Base-by-base conservation (phyloP, 2,888 invertebrate genomes). In the Brachypalpus laphriformis region DNA sequence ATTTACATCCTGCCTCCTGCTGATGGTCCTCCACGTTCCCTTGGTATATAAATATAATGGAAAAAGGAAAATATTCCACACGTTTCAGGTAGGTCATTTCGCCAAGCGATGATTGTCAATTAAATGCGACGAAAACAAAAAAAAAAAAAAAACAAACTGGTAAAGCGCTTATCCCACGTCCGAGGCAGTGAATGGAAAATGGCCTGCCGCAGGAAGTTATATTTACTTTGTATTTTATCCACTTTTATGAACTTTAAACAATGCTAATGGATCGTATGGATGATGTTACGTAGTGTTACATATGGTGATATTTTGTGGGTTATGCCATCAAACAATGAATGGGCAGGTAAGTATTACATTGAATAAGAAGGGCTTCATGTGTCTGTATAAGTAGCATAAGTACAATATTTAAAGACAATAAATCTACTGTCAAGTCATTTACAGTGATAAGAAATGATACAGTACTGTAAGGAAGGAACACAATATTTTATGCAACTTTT, bases 81-180 rank as follows among this genome's bases (percentile, higher is more conserved):
- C 56, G 45, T 56, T 74, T 34, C 54, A 65, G 63, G 74, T 65
- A 22, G 63, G 74, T 65, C 54, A 74, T 74, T 65, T 57, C 56
- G 18, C 66, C 56, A 37, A 65, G 57, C 47, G 56, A 66, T 75
- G 75, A 75, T 65, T 75, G 66, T 75, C 75, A 75, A 75, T 75
- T 75, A 75, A 75, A 66, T 57, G 47, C 51, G 25, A 74, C 42
- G 40, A 18, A 42, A 25, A 5, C 16, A 22, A 14, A 54, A 42
- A 34, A 34, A 47, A 47, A 31, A 16, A 37, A 51, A 51, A 54
- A 47, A 34, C 7, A 28, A n/a, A n/a, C n/a, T n/a, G n/a, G 14
- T 18, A 51, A 54, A 54, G 22, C 34, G 56, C 28, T 66, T 47
- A 49, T 54, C 47, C 47, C 45, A 14, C 11, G 25, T 25, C 37